Base-by-base conservation (phyloP, 2,797 vertebrate species). In the Coregonus sp. region DNA sequence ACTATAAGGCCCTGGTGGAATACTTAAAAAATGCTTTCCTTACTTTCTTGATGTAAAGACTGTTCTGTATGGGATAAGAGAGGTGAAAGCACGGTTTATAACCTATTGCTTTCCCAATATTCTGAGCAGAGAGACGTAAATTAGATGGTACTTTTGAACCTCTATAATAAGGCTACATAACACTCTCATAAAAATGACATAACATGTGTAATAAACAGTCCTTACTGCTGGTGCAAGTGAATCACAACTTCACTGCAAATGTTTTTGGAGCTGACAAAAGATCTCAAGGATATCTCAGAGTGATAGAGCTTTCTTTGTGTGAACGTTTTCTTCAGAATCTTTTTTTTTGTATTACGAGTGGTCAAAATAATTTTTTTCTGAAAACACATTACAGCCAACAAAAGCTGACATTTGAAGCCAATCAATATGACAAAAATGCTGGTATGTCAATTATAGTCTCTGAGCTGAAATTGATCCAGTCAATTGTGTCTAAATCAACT, bases 21-120 rank as follows among this genome's bases (percentile, higher is more conserved):
- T 51, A 76, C 78, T 81, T 33, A 84, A 84, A 78, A 80, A 2
- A 70, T 14, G 78, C 73, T 51, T 12, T 73, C 35, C 77, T 37
- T 83, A 33, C 40, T 47, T 47, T 47, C 2, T 73, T 82, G 56
- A 59, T 1, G 18, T 20, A 59, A 20, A 18, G 16, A 20, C 56
- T 9, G 56, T 3, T 59, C 18, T 59, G 18, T 56, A 18, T 15
- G 4, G 18, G 54, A 56, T 56, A 4, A n/a, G 54, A 56, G 16
- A 56, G 54, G 4, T 56, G 54, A 6, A 56, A 5, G 54, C 16
- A 1, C 1, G 18, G 54, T 56, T 56, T 56, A 4, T n/a, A 56
- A 15, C 16, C 16, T 56, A n/a, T 56, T 56, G 16, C 5, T 56
- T 56, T n/a, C 54, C 18, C 81, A 47, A 12, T 47, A 47, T 47